Base-by-base conservation (phyloP, 2,888 invertebrate genomes). In the Bunonema sp. region DNA sequence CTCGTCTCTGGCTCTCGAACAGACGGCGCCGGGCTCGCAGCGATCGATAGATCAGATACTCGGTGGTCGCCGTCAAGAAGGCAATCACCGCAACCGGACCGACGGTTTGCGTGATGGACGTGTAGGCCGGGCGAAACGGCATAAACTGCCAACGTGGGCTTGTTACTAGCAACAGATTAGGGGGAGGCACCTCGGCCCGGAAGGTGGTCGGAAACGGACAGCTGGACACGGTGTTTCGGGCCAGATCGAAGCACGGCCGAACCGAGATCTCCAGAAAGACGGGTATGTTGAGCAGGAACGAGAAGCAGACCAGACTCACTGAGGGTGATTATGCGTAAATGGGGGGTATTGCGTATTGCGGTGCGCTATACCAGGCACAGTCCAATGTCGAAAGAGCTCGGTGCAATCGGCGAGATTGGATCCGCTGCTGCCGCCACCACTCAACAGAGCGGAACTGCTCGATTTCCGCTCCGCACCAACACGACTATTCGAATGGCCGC, bases 1-100 rank as follows among this genome's bases (percentile, higher is more conserved):
- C 52, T 23, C 60, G 49, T 24, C 59, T 51, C 41, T 60, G 60
- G 37, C 57, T 52, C 37, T 63, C 63, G 45, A 63, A 63, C n/a
- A 63, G 42, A 34, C 61, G 62, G 36, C 60, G 47, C 30, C 63
- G 46, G 2, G 56, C 61, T 35, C 54, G 52, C 36, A 63, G 46
- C 42, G 54, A 54, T 19, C 47, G 34, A 34, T 62, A 57, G 5
- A 63, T 50, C 39, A 50, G 49, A 45, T 59, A 60, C 42, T 63
- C 63, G 8, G 60, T 62, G 19, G 57, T 42, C n/a, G 52, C 47
- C 3, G 63, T 60, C n/a, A 63, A 42, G 10, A 63, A 44, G 10
- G 60, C 49, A 37, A 63, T 63, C 2, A 47, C 45, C 10, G 54
- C 48, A 0, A 63, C 59, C 2, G 63, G 63, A 2, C 62, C 63